Percentiles rank a stretch among this genome's conserved stretches.
phyloP scores from a whole-genome alignment of 2,888 invertebrate genomes.

The Anodontia alba region DNA sequence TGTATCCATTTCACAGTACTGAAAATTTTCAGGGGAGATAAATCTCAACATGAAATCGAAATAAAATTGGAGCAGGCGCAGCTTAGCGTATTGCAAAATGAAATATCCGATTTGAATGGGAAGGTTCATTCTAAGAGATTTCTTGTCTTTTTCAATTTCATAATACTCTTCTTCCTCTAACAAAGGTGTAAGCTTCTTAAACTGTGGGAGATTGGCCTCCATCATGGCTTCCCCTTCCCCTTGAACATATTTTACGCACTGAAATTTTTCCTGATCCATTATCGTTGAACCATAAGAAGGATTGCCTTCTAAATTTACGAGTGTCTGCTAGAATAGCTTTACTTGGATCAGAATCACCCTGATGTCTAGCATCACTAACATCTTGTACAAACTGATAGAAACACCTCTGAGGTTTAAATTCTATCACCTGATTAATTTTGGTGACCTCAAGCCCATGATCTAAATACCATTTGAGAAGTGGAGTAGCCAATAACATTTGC shows the following conservation, averaged over 20 bases:
- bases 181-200: slow-evolving; percentile 12
- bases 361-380: too few species aligned
- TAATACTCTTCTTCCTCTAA: slow-evolving; percentile 21
- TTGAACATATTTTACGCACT: slow-evolving; percentile 19
- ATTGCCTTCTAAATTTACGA: slow-evolving; percentile 43
- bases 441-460: too few species aligned
- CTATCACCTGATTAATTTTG: background rate
- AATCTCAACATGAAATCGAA: slow-evolving; percentile 29
- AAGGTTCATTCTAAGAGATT: slow-evolving; percentile 20
- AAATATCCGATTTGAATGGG: slow-evolving; percentile 49
- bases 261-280: slow-evolving; percentile 36
- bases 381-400: slow-evolving; percentile 23
- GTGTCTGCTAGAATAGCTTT: slow-evolving; percentile 49
- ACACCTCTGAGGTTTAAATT: background rate
- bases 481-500: background rate
- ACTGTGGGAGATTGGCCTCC: too few species aligned
- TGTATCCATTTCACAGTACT: slow-evolving; percentile 65
- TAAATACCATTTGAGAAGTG: slow-evolving; percentile 9
- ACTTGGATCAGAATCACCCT: slow-evolving; percentile 32
- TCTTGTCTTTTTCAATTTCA: slow-evolving; percentile 40
- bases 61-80: slow-evolving; percentile 37
- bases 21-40: slow-evolving; percentile 34
- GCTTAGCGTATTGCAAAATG: slow-evolving; percentile 53
- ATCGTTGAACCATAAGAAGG: slow-evolving; percentile 44
- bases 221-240: too few species aligned